These are phyloP conservation scores for Patella pellucida DNA, from an alignment of 2,888 invertebrate species.

Conservation along the genomic window DNA sequence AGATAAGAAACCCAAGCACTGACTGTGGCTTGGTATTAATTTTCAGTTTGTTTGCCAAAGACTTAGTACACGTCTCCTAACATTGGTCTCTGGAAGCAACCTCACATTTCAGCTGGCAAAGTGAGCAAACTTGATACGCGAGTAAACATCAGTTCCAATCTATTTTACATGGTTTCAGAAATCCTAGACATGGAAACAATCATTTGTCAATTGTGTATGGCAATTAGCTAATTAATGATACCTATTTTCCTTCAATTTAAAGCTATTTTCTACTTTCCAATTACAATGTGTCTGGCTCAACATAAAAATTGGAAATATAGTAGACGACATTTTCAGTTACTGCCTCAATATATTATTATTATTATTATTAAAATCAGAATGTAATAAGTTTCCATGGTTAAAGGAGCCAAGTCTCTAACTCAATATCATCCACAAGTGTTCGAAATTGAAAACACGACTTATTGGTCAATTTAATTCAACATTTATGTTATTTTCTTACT, in stretches of 20 bases:
- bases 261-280: conserved; percentile 23
- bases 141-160: conserved; percentile 7
- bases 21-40: not conserved
- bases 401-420: too few species aligned
- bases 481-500: too few species aligned
- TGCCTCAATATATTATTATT: too few species aligned
- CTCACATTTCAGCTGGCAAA: conserved; percentile 2
- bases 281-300: conserved; percentile 17
- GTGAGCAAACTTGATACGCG: conserved; percentile 1
- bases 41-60: conserved; percentile 4
- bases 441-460: too few species aligned
- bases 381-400: too few species aligned
- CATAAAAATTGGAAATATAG: too few species aligned
- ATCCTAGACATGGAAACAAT: conserved; percentile 14
- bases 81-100: not conserved
- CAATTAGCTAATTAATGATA: conserved; percentile 28
- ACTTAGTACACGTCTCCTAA: not conserved
- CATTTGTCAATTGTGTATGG: conserved; percentile 24
- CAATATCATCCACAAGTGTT: too few species aligned
- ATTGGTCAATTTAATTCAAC: too few species aligned
- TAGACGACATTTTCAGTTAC: too few species aligned
- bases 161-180: conserved; percentile 12
- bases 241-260: conserved; percentile 22
- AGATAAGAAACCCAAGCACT: not conserved
- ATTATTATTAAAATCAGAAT: too few species aligned